These are phyloP conservation scores for Suncus etruscus DNA, from an alignment of 2,113 vertebrate genomes.

Conservation along the genomic window DNA sequence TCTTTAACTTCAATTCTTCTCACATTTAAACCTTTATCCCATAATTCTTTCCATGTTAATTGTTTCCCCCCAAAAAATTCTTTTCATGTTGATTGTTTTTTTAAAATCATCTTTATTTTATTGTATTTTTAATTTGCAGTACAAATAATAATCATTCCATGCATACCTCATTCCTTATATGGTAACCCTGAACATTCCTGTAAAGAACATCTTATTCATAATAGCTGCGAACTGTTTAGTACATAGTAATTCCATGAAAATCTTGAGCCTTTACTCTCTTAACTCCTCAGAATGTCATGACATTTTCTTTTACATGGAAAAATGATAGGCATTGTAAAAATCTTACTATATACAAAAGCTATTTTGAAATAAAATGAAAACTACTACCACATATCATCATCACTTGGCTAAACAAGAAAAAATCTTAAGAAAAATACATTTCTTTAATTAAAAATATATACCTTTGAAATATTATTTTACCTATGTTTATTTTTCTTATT, in stretches of 20 bases:
- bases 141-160: too few species aligned
- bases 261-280: neutral
- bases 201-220: neutral
- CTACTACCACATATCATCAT: neutral
- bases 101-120: neutral
- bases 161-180: too few species aligned
- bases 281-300: neutral
- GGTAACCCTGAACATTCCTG: neutral
- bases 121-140: too few species aligned
- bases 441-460: neutral
- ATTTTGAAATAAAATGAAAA: neutral
- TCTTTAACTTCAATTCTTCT: neutral
- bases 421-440: neutral
- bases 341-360: constrained; percentile 30
- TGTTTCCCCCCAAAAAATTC: too few species aligned
- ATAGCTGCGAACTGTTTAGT: neutral
- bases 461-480: neutral
- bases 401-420: neutral
- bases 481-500: neutral
- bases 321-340: neutral
- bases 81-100: too few species aligned
- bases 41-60: too few species aligned
- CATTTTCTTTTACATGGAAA: neutral
- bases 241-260: neutral
- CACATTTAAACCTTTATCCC: neutral